Evolutionary conservation across 2,888 invertebrate genomes (phyloP), one percentile per base, ranked within the genome.

Genomic region (Cosmorhoe ocellata): DNA sequence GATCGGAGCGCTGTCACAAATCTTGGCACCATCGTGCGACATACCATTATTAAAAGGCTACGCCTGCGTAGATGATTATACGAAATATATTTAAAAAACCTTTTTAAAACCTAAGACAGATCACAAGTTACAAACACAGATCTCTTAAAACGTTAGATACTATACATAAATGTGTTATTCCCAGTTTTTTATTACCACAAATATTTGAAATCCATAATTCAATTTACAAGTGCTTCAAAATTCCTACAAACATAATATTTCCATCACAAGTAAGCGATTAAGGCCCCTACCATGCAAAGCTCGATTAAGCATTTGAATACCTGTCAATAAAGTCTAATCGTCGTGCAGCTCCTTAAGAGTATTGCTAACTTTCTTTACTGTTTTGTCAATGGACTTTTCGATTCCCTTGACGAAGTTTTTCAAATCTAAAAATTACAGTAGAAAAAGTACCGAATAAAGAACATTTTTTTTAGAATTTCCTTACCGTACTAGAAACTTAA

Each of bases 361-460:
- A 71, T 84, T 79, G 64, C 60, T 72, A 58, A 88, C 69, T 13
- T 68, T 74, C 62, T 77, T 79, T 51, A 82, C 42, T 1, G 85
- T 84, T 67, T 84, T 85, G 66, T 86, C 81, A 48, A 85, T 68
- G 11, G 76, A 58, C 57, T 82, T 80, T 71, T 84, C 80, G 44
- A 77, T 65, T 28, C 73, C 64, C 66, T 79, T 79, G 51, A 85
- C 66, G 54, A 87, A 64, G 44, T 78, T 28, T 65, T 80, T 60
- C 60, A 79, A 51, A 63, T 71, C 80, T 79, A 80, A 50, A 74
- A 76, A 61, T 51, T 63, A 53, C 18, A 40, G 31, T 30, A 41
- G 8, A 14, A n/a, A 56, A 50, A 61, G 58, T 8, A 24, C 24
- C 24, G 6, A 24, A 24, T 24, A 4, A 18, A 24, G 24, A 5